Evolutionary conservation across 2,797 vertebrate species (phyloP), one percentile per base, ranked within the genome.

Genomic region (Chaunax sp.): DNA sequence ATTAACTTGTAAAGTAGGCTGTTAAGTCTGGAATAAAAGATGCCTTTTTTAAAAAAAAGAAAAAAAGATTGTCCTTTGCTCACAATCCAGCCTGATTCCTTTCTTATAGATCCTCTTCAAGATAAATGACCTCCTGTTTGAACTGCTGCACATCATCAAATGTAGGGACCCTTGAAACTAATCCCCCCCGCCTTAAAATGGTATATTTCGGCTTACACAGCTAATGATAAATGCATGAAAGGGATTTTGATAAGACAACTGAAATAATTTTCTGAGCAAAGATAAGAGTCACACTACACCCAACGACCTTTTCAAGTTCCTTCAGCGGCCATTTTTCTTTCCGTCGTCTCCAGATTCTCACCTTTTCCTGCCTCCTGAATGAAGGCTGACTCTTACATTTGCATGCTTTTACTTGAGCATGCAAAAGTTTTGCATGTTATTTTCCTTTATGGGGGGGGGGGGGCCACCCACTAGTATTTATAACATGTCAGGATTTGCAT

Each of bases 181-280:
- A 70, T 46, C 58, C 37, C n/a, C 47, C 15, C 37, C 13, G 15
- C 14, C 12, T 49, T 35, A 16, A 66, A 65, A 57, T 40, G 50
- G 33, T 12, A 22, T 30, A 64, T 75, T 60, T 15, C 28, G 37
- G 53, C 60, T 69, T 72, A 71, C 57, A 61, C 16, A 53, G 69
- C 33, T 75, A 77, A 63, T 78, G 47, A 78, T 82, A 73, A 86
- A 89, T 51, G 55, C 84, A 74, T 77, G 58, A 67, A 73, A 82
- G 70, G 25, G 56, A 52, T 16, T 56, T 69, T 57, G 78, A 90
- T 82, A 86, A 84, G 60, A 72, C 30, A 20, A 38, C 52, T 53
- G 54, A 33, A 83, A 75, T 75, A 22, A 69, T 72, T 87, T 81
- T 72, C 52, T 26, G 18, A 59, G 53, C 38, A 59, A 51, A 85